phyloP scores from a whole-genome alignment of 2,113 vertebrate genomes.

The Toxotes jaculatrix region DNA sequence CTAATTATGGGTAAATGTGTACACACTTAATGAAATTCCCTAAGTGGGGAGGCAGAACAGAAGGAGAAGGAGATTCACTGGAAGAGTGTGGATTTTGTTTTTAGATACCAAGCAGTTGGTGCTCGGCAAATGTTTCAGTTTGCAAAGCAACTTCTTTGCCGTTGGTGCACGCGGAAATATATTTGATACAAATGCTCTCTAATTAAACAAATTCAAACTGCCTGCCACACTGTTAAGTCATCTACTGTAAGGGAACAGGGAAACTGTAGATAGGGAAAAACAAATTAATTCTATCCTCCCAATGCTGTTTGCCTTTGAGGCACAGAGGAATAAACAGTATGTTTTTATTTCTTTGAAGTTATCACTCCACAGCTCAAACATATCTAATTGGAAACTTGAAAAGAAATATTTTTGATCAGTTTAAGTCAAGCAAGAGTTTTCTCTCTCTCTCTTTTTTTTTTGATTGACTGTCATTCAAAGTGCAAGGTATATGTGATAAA shows the following conservation, averaged over 20 bases:
- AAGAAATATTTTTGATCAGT: conserved; percentile 66
- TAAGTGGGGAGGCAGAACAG: conserved; percentile 53
- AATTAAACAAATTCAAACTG: conserved; percentile 77
- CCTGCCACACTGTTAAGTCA: conserved; percentile 55
- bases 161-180: conserved; percentile 48
- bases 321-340: conserved; percentile 72
- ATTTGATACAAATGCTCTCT: conserved; percentile 77
- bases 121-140: conserved; percentile 69
- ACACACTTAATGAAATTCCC: conserved; percentile 72
- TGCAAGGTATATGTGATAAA: neutral
- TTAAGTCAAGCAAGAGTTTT: conserved; percentile 35
- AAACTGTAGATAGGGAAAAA: conserved; percentile 68
- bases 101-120: conserved; percentile 58
- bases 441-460: neutral
- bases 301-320: conserved; percentile 73
- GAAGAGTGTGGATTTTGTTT: conserved; percentile 62
- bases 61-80: conserved; percentile 47
- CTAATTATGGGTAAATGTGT: conserved; percentile 75
- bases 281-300: conserved; percentile 64
- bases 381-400: conserved; percentile 75
- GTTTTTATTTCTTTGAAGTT: conserved; percentile 79
- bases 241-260: conserved; percentile 57
- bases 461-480: conserved; percentile 23
- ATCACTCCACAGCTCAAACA: conserved; percentile 55
- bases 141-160: conserved; percentile 67